Conservation (phyloP, 2,113 vertebrate genomes). For the Poeciliopsis prolifica region DNA sequence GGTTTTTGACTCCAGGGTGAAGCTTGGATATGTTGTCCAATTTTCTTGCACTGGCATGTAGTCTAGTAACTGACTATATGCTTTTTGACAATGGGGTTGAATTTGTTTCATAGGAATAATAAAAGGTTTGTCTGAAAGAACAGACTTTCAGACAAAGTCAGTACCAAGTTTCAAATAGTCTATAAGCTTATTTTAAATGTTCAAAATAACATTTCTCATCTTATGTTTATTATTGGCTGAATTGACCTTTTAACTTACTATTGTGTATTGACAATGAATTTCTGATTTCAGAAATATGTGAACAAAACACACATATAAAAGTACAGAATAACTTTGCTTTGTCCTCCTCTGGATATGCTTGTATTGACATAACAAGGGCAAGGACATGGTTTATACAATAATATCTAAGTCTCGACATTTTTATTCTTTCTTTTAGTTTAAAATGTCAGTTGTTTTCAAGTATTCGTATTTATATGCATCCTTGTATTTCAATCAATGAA, state of each 20-base stretch:
- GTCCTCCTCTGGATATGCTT: too few species aligned
- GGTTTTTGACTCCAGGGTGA: neutral
- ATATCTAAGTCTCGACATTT: neutral
- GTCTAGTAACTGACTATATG: neutral
- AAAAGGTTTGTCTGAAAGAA: neutral
- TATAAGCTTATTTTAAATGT: too few species aligned
- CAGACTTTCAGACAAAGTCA: neutral
- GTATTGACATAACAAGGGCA: neutral
- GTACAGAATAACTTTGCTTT: too few species aligned
- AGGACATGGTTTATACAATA: neutral
- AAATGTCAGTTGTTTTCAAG: neutral
- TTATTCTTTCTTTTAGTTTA: neutral
- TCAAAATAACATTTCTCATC: too few species aligned
- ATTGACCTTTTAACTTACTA: neutral
- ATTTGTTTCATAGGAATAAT: neutral
- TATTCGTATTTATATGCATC: neutral
- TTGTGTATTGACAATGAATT: neutral
- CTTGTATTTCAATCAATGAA: neutral
- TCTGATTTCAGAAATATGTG: neutral
- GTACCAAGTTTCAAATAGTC: too few species aligned
- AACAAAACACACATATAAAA: neutral
- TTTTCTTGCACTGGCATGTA: neutral
- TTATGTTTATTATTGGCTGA: neutral
- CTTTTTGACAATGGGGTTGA: neutral
- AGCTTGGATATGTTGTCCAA: too few species aligned